Evolutionary conservation across 64 coral and sea anemone species (phyloP), one percentile per base, ranked within the genome.

Genomic region (Porites australiensis): DNA sequence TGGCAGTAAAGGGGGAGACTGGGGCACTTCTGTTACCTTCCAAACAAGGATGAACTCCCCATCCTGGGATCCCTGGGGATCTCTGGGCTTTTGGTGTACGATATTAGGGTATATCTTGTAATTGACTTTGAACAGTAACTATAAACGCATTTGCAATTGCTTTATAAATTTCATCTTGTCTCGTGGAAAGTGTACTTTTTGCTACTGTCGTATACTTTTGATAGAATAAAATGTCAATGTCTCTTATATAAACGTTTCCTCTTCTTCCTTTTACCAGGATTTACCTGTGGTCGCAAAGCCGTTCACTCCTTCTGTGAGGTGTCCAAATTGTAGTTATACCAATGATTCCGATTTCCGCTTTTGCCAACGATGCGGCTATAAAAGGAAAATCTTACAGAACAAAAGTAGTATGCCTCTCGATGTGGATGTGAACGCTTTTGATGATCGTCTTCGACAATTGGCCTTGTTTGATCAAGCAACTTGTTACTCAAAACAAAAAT

Each of bases 21-120:
- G 49, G 20, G 7, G 44, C 66, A 0, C 52, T 87, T 7, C 58
- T 69, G 19, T 14, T 10, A 5, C 83, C 83, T 16, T 87, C 47
- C 2, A 87, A 69, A 14, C 2, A 44, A 20, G 83, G 83, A 9
- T 87, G 83, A 64, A 16, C 52, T 6, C 83, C 43, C 45, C 68
- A 87, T 21, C 62, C 49, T n/a, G 65, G 68, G 15, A 65, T 87
- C 27, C 83, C 83, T 50, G 64, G 83, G 70, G 83, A 87, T 16
- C 49, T 87, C 13, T 87, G 83, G 66, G 44, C 68, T 68, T 87
- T 87, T 49, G 22, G 5, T 27, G 58, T 86, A 44, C 4, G 5
- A 10, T 86, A 49, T 69, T 80, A 58, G 22, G 2, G 37, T 4
- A 60, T 18, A 8, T 22, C 12, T 59, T 0, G 16, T 57, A 57